These are phyloP conservation scores for Anas bernieri DNA, from an alignment of 2,797 vertebrate genomes.

Conservation along the genomic window DNA sequence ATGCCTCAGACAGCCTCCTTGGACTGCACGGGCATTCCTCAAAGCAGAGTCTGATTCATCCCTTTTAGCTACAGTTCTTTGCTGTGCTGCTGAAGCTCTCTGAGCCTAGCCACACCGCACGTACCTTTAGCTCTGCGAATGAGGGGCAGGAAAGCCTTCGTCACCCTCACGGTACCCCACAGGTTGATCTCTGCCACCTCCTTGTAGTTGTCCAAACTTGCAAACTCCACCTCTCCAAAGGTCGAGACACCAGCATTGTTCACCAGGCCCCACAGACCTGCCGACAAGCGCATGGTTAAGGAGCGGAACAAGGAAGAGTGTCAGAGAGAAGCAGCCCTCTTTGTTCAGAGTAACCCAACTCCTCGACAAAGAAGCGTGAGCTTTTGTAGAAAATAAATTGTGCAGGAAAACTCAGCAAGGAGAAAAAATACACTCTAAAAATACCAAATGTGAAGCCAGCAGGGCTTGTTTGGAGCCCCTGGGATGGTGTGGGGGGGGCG, in stretches of 20 bases:
- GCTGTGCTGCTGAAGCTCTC: neutral
- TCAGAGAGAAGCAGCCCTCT: neutral
- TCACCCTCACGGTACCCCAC: slow-evolving; percentile 89
- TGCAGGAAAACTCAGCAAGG: neutral
- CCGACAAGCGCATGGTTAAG: neutral
- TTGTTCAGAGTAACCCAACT: neutral
- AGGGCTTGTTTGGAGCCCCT: neutral
- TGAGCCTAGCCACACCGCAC: neutral
- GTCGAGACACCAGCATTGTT: slow-evolving; percentile 87
- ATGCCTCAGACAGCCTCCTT: neutral
- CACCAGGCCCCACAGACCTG: slow-evolving; percentile 91
- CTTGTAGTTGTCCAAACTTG: slow-evolving; percentile 85
- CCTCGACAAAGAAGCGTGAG: neutral
- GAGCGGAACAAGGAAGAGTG: neutral
- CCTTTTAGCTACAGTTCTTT: neutral
- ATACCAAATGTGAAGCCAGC: neutral
- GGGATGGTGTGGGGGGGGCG: neutral
- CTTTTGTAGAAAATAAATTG: neutral
- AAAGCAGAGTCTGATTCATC: neutral
- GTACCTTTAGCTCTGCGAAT: slow-evolving; percentile 88
- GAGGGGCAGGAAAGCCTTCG: slow-evolving; percentile 88
- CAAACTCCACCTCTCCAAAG: slow-evolving; percentile 91
- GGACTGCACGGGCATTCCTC: neutral
- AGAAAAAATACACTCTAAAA: neutral
- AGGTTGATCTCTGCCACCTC: slow-evolving; percentile 88